phyloP scores from a whole-genome alignment of 2,888 invertebrate species.

The Dichetophora obliterata region DNA sequence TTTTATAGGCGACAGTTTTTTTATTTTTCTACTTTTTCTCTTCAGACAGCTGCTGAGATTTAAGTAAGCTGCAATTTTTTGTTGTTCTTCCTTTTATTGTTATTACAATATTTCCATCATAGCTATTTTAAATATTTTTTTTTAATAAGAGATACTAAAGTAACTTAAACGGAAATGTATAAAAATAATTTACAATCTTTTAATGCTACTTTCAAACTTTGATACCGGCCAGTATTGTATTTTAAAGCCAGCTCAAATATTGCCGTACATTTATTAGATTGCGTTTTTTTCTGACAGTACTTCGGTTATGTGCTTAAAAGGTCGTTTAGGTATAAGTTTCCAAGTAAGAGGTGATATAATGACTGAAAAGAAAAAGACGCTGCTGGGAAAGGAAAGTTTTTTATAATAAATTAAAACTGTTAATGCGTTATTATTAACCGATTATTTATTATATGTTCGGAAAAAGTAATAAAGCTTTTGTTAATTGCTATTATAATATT shows the following conservation, averaged over 20 bases:
- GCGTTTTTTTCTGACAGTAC: background rate
- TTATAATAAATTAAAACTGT: background rate
- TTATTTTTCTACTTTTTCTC: background rate
- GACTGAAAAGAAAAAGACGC: background rate
- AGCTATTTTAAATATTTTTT: background rate
- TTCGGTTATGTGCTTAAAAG: background rate
- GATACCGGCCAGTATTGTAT: background rate
- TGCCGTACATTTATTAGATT: slow-evolving; percentile 1
- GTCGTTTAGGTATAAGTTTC: background rate
- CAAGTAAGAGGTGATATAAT: background rate
- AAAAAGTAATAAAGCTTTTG: too few species aligned
- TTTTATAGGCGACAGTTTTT: slow-evolving; percentile 21
- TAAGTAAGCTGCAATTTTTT: background rate
- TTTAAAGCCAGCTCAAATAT: background rate
- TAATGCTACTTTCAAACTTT: background rate
- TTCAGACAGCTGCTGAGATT: background rate
- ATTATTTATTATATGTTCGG: too few species aligned
- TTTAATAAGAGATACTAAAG: slow-evolving; percentile 31
- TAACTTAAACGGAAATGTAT: slow-evolving; percentile 26
- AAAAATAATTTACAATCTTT: slow-evolving; percentile 28
- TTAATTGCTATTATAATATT: too few species aligned
- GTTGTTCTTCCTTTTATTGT: background rate
- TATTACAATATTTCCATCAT: background rate
- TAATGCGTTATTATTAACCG: background rate
- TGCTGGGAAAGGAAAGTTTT: background rate